These are phyloP conservation scores for Colletes gigas DNA, from an alignment of 1,140 invertebrate genomes.

Conservation along the genomic window DNA sequence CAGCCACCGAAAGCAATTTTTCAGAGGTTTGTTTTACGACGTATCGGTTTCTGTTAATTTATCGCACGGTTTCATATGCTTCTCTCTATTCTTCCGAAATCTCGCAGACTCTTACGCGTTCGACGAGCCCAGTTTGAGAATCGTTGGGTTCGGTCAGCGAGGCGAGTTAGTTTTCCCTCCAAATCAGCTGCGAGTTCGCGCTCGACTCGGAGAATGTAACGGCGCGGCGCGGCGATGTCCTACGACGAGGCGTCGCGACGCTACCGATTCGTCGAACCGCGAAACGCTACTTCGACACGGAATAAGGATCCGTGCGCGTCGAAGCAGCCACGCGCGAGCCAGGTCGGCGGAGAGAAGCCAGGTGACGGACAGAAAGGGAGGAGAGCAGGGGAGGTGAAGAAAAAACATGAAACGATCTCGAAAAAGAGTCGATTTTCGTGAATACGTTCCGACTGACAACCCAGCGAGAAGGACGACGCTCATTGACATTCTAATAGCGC, in stretches of 20 bases:
- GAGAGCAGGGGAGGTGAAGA: background rate
- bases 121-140: too few species aligned
- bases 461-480: slow-evolving; percentile 39
- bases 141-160: background rate
- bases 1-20: too few species aligned
- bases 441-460: slow-evolving; percentile 26
- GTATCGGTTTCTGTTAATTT: too few species aligned
- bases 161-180: slow-evolving; percentile 23
- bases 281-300: background rate
- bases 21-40: too few species aligned
- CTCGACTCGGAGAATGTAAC: background rate
- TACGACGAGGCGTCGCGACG: background rate
- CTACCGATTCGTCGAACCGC: background rate
- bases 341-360: background rate
- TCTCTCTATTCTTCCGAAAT: too few species aligned
- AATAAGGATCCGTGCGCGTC: slow-evolving; percentile 8
- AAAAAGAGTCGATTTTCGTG: slow-evolving; percentile 18
- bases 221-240: background rate
- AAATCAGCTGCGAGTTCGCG: slow-evolving; percentile 10
- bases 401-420: background rate
- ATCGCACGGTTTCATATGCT: too few species aligned
- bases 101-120: too few species aligned
- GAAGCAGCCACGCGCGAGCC: slow-evolving; percentile 9
- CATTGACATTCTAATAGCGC: slow-evolving; percentile 56
- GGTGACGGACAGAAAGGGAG: background rate